Conservation (phyloP, 2,113 vertebrate genomes). For the Puffinus mauretanicus region DNA sequence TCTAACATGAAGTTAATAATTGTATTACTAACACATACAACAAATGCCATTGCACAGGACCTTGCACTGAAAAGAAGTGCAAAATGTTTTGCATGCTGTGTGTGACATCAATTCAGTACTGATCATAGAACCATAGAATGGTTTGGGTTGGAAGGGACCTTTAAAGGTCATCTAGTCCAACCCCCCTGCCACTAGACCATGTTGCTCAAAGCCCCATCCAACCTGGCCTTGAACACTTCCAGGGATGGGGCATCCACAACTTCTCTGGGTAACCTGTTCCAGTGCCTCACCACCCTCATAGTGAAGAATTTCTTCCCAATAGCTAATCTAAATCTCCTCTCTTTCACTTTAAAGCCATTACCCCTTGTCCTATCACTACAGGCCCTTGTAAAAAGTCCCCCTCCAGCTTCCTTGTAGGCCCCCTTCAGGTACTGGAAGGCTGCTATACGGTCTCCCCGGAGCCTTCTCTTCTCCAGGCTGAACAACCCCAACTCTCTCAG, state of each 20-base stretch:
- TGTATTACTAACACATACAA: neutral
- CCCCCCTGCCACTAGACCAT: no score
- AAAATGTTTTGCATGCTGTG: neutral
- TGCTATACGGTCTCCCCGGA: rapidly evolving
- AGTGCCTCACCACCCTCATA: neutral
- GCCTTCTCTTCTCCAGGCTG: neutral
- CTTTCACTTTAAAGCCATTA: neutral
- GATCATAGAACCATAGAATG: neutral
- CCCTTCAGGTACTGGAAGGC: neutral
- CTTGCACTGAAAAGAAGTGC: neutral
- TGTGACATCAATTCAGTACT: neutral
- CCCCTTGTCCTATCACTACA: neutral
- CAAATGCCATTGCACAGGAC: neutral
- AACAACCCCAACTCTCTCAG: neutral
- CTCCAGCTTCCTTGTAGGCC: neutral
- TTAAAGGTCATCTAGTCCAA: neutral
- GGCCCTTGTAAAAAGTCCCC: neutral
- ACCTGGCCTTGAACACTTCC: no score
- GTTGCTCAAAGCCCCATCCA: no score
- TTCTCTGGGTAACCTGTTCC: neutral
- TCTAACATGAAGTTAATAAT: neutral
- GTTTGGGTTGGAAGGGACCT: neutral
- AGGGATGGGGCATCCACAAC: no score
- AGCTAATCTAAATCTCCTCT: neutral
- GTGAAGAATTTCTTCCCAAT: neutral